Base-by-base conservation (phyloP, 1,140 invertebrate genomes). In the Chionoecetes opilio region DNA sequence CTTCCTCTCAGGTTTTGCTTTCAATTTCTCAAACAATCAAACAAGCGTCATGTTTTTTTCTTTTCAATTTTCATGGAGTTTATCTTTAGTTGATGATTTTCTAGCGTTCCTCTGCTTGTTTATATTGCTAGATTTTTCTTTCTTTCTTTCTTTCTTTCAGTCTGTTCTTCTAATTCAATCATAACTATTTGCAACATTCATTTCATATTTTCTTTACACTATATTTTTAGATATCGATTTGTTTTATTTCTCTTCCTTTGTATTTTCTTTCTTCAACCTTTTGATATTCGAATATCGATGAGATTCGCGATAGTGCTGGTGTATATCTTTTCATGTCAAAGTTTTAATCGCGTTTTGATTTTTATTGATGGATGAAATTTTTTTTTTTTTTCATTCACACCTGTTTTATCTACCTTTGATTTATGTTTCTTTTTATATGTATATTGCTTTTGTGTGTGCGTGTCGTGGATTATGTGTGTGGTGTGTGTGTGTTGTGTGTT, bases 401-500 rank as follows among this genome's bases (percentile, higher is more conserved):
- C 46, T 53, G 46, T 34, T 87, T 87, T 87, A 37, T 38, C 46
- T 34, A 38, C 34, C 37, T 35, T 87, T 87, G 6, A 2, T 32
- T 21, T 35, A 32, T 2, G n/a, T 35, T 31, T 87, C 6, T 87
- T 17, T 35, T 6, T 87, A 26, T 29, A 26, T n/a, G n/a, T 87
- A 21, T 21, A 29, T 87, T 38, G 37, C 17, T 29, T 17, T 2
- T 38, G 41, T 89, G 35, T 89, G 87, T 89, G 38, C 41, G 38
- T 89, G 34, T 37, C 35, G 38, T 17, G 38, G 87, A n/a, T 17
- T 89, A n/a, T 89, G 34, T 46, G 38, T 46, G 38, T 89, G 21
- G 86, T 87, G 86, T 32, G 35, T 87, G 35, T 87, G 32, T 87
- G 86, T n/a, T 88, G 35, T 90, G 88, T 90, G 88, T 90, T n/a